Base-by-base conservation (phyloP, 2,888 invertebrate genomes). In the Pseudococcus jackbeardsleyi region DNA sequence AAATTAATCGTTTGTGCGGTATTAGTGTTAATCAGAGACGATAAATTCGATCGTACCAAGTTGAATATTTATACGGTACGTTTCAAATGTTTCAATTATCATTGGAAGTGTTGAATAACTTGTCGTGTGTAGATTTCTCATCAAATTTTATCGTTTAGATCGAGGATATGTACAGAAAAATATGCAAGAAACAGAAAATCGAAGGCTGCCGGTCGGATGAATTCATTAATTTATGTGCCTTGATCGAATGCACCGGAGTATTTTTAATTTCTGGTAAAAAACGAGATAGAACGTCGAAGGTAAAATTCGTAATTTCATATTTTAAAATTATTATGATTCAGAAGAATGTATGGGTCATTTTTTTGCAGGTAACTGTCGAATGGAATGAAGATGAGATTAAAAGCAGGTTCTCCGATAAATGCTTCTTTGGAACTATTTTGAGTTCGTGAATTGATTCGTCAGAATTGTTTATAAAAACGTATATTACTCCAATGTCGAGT, bases 301-400 rank as follows among this genome's bases (percentile, higher is more conserved):
- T 77, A 39, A 72, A 17, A 15, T 33, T 33, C 39, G 7, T 33
- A 3, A 33, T 33, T 33, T 33, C 26, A 68, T 8, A 33, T 33
- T 33, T 33, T 7, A 15, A 72, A n/a, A 77, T n/a, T 39, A 39
- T 19, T 15, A 7, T 39, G 33, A 17, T n/a, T 39, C 1, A 17
- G 22, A 6, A 72, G 39, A 77, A 77, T 17, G 1, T 77, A 64
- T 7, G 8, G 64, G 2, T 64, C 22, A 17, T 64, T 22, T 22
- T 19, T 64, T 77, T 39, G 4, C 8, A 77, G 77, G 77, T 77
- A 7, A 17, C 77, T 17, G 7, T 77, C 17, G n/a, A 77, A 17
- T 77, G 77, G 77, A 33, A 77, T 77, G 77, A 77, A 77, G 77
- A 77, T 77, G 77, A 39, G 8, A 77, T 77, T 19, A 39, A 39